A percentile compares a stretch with the other conserved stretches of the same genome.
These are phyloP conservation scores for Automeris io DNA, from an alignment of 2,888 invertebrate genomes.

Conservation along the genomic window DNA sequence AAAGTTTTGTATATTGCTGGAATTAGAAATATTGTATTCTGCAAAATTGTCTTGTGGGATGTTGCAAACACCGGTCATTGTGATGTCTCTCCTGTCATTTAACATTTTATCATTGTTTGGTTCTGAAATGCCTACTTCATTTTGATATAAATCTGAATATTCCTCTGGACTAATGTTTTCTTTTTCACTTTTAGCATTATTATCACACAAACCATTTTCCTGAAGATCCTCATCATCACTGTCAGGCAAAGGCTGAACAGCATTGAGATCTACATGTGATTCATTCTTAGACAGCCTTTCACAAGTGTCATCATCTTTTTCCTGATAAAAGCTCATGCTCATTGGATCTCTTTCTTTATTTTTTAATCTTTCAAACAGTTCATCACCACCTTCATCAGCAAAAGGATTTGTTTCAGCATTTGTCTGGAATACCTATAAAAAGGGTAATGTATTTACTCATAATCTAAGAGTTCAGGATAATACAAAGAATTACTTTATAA, in stretches of 20 bases:
- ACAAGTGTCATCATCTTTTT: conserved; percentile 75
- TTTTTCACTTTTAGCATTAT: conserved; percentile 36
- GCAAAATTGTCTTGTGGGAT: conserved; percentile 43
- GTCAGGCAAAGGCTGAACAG: conserved; percentile 75
- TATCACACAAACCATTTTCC: conserved; percentile 42
- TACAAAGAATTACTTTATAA: too few relatives aligned
- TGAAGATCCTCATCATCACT: conserved; percentile 67
- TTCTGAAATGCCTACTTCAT: conserved; percentile 34
- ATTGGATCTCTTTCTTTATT: conserved; percentile 79
- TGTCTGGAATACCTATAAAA: conserved; percentile 63
- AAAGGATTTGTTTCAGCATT: conserved; percentile 67
- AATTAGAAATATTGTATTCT: conserved; percentile 40
- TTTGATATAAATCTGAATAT: conserved; percentile 35
- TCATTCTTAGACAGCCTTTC: conserved; percentile 50
- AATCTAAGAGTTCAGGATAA: too few relatives aligned
- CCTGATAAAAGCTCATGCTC: conserved; percentile 81
- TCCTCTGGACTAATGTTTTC: conserved; percentile 54
- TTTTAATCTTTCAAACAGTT: conserved; percentile 68
- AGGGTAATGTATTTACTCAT: too few relatives aligned
- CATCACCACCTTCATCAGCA: conserved; percentile 60
- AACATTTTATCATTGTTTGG: conserved; percentile 61
- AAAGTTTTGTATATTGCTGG: conserved; percentile 43
- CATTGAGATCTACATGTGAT: conserved; percentile 76
- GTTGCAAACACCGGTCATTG: conserved; percentile 33
- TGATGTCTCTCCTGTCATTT: conserved; percentile 40